Evolutionary conservation across 2,888 invertebrate species (phyloP).

Genomic region (Plagiodera versicolora): DNA sequence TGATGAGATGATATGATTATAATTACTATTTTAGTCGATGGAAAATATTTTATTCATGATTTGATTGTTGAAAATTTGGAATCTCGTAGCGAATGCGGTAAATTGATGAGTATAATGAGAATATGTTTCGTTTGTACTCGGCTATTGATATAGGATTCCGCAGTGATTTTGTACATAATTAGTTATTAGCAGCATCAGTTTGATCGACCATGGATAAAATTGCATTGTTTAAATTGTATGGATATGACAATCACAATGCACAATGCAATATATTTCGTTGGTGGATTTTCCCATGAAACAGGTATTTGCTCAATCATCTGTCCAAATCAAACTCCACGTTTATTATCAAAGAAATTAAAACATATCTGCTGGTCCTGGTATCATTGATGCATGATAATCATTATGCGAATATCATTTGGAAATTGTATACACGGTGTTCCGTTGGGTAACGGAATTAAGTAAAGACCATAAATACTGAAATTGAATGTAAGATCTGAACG

Average conservation of each 20-base stretch:
- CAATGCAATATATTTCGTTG: constrained; percentile 12
- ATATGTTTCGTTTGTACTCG: constrained; percentile 18
- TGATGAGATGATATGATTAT: too few species aligned
- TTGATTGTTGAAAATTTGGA: neutral
- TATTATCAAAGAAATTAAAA: constrained; percentile 36
- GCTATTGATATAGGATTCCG: constrained; percentile 5
- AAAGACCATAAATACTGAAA: too few species aligned
- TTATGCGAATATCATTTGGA: neutral
- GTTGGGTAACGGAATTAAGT: too few species aligned
- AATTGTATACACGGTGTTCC: too few species aligned
- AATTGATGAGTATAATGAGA: constrained; percentile 22
- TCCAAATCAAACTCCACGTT: constrained; percentile 32
- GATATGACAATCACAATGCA: constrained; percentile 27
- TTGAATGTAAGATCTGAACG: too few species aligned
- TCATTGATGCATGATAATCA: too few species aligned
- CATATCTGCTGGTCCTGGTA: too few species aligned
- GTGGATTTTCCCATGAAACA: constrained; percentile 25
- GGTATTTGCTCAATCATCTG: constrained; percentile 40
- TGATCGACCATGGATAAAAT: constrained; percentile 40
- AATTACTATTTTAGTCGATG: too few species aligned
- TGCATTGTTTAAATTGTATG: constrained; percentile 35
- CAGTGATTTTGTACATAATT: constrained; percentile 29
- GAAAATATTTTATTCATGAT: neutral
- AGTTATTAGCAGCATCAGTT: constrained; percentile 31
- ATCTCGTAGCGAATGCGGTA: neutral